Percentiles rank a stretch among this genome's conserved stretches.
phyloP scores from a whole-genome alignment of 2,113 vertebrate genomes.

The Pelodiscus sinensis region DNA sequence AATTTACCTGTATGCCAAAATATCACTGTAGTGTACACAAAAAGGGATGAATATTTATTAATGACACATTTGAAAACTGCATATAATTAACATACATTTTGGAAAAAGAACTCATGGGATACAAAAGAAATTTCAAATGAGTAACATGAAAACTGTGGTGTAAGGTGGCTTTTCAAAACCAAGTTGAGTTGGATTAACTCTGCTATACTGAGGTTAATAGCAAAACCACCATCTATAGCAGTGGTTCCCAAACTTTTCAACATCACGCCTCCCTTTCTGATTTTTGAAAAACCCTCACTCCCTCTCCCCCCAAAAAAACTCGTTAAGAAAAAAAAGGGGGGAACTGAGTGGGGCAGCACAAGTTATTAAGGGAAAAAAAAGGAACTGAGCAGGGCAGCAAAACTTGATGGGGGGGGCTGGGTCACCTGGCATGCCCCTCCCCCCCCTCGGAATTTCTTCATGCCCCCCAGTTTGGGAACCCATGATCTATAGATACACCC shows the following conservation, averaged over 20 bases:
- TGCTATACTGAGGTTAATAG: background rate
- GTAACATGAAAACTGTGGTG: background rate
- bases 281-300: no score
- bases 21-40: conserved; percentile 31
- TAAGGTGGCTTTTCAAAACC: background rate
- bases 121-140: background rate
- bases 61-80: conserved; percentile 48
- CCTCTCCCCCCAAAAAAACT: no score
- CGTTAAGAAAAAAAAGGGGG: no score
- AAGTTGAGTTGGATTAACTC: background rate
- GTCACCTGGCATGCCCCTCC: no score
- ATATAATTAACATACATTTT: background rate
- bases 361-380: no score
- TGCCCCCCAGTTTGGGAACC: no score
- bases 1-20: conserved; percentile 55
- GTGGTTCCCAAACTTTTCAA: no score
- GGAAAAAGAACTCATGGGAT: background rate
- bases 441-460: no score
- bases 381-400: no score
- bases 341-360: no score
- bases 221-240: background rate
- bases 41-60: conserved; percentile 50
- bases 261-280: no score
- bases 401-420: no score
- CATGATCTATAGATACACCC: background rate